Evolutionary conservation across 2,888 invertebrate species (phyloP), one percentile per base, ranked within the genome.

Genomic region (Ochropleura leucogaster): DNA sequence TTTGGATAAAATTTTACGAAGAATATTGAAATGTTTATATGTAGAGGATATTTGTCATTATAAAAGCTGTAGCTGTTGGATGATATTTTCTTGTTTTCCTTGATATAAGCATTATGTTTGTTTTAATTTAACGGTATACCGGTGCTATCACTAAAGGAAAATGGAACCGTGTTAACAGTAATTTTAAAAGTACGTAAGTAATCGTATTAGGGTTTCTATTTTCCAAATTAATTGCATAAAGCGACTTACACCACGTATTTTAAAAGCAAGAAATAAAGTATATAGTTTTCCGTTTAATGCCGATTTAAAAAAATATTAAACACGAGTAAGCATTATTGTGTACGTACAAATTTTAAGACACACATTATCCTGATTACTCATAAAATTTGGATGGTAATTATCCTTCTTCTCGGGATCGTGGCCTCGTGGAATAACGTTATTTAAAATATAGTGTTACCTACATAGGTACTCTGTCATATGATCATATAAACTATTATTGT

Each of bases 1-100:
- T 81, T 68, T 65, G 5, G 12, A 20, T 55, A 46, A 68, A 64
- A 60, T 30, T 55, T 68, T 46, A 14, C 30, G 12, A 20, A 64
- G 8, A 18, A 62, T 53, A 44, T 55, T 46, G 2, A 60, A 30
- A 79, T 47, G n/a, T 10, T 66, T 62, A 10, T 65, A n/a, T n/a
- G n/a, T n/a, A n/a, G 18, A 60, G 18, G 14, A 16, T 20, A 49
- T 53, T 76, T 3, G 8, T 30, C 0, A 14, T 18, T 30, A 18
- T 12, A 4, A 40, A 20, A 67, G 60, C 12, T n/a, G 7, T 64
- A 49, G 55, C 10, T 16, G 14, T 20, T 53, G 4, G 5, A 1
- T 40, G 4, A n/a, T 16, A 46, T 65, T 72, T 4, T 3, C 6
- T 51, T 7, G 5, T 46, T 60, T 46, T 44, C 10, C 51, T 42